Base-by-base conservation (phyloP, 2,113 vertebrate genomes). In the Colossoma macropomum region DNA sequence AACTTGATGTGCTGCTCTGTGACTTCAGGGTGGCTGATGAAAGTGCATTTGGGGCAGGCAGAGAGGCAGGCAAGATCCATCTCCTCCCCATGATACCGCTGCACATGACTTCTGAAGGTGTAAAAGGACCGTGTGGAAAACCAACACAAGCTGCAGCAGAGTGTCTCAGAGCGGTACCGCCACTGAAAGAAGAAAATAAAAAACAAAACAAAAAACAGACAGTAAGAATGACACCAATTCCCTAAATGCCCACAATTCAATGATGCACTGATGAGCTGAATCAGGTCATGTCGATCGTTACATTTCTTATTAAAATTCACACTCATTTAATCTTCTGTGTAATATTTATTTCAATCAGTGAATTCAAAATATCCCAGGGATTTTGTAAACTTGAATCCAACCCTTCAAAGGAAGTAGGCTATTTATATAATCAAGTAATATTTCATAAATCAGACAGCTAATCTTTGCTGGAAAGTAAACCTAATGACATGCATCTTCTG, bases 141-240 rank as follows among this genome's bases (percentile, higher is more conserved):
- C 82, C 92, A 95, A 85, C 96, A 97, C 72, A 96, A 93, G 81
- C 93, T 94, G 84, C 96, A 97, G 89, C 96, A 96, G 89, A 95
- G 95, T 0, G 93, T 92, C 89, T 96, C 95, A 72, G 94, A 93
- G 79, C 96, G 94, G 69, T 97, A 97, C 86, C 91, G 93, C 95
- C 96, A 94, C 85, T 92, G 38, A 71, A 50, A 72, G 3, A 34
- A 21, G 21, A 71, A 71, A 23, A 41, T 38, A 25, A 86, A 9
- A 38, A 81, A 16, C 60, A 79, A 63, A 32, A 76, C 21, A 12
- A 25, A 72, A 63, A 50, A 6, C 27, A 27, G 2, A 10, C 0
- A 25, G n/a, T 56, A 3, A 56, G 54, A 21, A 56, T 56, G n/a
- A 25, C 9, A 2, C 59, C 17, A 7, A 23, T 69, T 68, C 6